Conservation (phyloP, 2,113 vertebrate species). For the Calidris pugnax region DNA sequence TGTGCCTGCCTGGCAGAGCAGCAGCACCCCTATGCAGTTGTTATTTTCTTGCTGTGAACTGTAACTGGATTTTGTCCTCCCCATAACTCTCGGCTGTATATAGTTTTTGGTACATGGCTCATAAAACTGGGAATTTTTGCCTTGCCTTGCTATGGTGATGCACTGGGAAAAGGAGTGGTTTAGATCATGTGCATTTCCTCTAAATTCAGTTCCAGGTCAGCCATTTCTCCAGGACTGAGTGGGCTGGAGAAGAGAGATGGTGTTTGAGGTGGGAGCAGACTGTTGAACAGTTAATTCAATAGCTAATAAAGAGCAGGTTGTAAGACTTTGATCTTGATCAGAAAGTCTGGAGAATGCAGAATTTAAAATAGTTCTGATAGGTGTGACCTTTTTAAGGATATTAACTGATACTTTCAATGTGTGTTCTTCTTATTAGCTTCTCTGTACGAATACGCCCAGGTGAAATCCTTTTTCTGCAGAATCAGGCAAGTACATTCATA, state of each 20-base stretch:
- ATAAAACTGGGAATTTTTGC: neutral
- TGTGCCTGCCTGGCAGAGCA: neutral
- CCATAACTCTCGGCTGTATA: neutral
- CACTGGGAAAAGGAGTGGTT: neutral
- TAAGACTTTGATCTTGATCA: neutral
- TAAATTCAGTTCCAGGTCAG: neutral
- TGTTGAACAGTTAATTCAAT: neutral
- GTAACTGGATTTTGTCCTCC: neutral
- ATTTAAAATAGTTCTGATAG: neutral
- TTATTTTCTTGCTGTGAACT: neutral
- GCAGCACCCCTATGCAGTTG: neutral
- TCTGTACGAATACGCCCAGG: conserved; percentile 78
- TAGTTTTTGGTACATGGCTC: neutral
- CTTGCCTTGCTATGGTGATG: neutral
- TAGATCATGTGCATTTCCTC: neutral
- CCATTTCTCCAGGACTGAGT: neutral
- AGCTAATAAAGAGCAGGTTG: neutral
- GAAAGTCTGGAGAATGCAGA: neutral
- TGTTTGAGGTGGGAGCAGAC: neutral
- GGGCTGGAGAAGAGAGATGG: neutral
- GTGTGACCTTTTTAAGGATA: neutral
- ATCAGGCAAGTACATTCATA: conserved; percentile 78
- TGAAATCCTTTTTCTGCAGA: conserved; percentile 93
- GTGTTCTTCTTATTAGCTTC: conserved; percentile 62
- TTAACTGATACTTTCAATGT: neutral